These are phyloP conservation scores for Torymus auratus DNA, from an alignment of 2,888 invertebrate species.

Conservation along the genomic window DNA sequence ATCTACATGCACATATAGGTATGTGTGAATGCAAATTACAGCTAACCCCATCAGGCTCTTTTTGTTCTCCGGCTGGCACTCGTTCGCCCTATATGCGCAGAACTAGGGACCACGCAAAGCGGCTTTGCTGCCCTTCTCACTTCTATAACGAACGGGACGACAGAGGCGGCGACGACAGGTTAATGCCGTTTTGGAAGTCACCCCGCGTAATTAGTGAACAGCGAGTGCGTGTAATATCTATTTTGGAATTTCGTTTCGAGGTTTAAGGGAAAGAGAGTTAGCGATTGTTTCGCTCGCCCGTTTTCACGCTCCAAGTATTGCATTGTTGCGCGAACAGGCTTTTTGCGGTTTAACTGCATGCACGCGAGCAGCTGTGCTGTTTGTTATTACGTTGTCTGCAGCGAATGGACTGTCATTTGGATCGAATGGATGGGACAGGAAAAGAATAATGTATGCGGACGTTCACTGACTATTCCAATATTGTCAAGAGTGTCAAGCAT, in stretches of 20 bases:
- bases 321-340: neutral
- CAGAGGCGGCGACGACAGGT: slow-evolving; percentile 3
- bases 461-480: too few relatives aligned
- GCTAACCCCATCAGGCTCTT: slow-evolving; percentile 65
- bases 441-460: too few relatives aligned
- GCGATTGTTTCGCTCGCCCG: slow-evolving; percentile 7
- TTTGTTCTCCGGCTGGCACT: slow-evolving; percentile 59
- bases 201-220: neutral
- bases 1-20: slow-evolving; percentile 23
- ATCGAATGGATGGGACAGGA: too few relatives aligned
- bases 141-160: neutral
- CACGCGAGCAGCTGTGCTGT: too few relatives aligned
- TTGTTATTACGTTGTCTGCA: too few relatives aligned
- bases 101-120: too few relatives aligned
- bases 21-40: slow-evolving; percentile 67
- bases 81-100: too few relatives aligned
- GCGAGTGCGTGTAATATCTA: neutral
- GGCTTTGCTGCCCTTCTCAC: too few relatives aligned
- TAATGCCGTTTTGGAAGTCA: slow-evolving; percentile 20
- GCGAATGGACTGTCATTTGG: too few relatives aligned
- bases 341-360: too few relatives aligned
- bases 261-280: neutral
- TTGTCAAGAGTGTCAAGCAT: too few relatives aligned
- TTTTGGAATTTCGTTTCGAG: slow-evolving; percentile 1
- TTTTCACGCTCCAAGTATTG: neutral